A percentile compares a stretch with the other conserved stretches of the same genome.
These are phyloP conservation scores for Solen grandis DNA, from an alignment of 1,140 invertebrate genomes.

Conservation along the genomic window DNA sequence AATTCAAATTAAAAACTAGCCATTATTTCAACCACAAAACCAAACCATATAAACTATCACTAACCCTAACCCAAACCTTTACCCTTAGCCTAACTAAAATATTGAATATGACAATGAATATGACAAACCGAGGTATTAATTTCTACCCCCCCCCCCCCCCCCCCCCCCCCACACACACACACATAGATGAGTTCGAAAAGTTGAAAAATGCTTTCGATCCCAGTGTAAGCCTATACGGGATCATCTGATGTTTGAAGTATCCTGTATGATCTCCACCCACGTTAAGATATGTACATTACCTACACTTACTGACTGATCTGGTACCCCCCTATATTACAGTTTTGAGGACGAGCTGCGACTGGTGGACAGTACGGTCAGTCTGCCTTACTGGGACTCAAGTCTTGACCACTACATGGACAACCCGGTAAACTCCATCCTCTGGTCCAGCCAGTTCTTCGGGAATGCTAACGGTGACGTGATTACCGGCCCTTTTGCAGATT, in stretches of 20 bases:
- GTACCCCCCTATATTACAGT: too few relatives aligned
- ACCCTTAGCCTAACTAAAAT: too few relatives aligned
- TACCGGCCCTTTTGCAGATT: conserved; percentile 73
- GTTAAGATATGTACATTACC: background rate
- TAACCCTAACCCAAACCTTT: too few relatives aligned
- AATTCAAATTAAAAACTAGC: too few relatives aligned
- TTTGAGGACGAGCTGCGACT: conserved; percentile 64
- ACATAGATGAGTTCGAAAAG: too few relatives aligned
- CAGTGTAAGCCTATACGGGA: background rate
- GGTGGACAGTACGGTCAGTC: conserved; percentile 58
- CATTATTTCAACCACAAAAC: too few relatives aligned
- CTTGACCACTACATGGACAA: conserved; percentile 74
- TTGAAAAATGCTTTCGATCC: too few relatives aligned
- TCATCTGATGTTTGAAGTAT: background rate
- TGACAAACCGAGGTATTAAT: background rate
- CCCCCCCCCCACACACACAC: too few relatives aligned
- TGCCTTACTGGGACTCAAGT: conserved; percentile 79
- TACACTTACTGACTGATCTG: background rate
- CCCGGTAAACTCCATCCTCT: conserved; percentile 76
- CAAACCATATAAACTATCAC: too few relatives aligned
- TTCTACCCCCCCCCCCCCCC: too few relatives aligned
- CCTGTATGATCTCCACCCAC: background rate
- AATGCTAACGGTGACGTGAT: conserved; percentile 79
- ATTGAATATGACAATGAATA: background rate
- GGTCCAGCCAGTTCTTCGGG: conserved; percentile 74